Percentiles rank a stretch among this genome's conserved stretches.
Evolutionary conservation across 2,888 invertebrate genomes (phyloP).

Genomic region (Andrena bucephala): DNA sequence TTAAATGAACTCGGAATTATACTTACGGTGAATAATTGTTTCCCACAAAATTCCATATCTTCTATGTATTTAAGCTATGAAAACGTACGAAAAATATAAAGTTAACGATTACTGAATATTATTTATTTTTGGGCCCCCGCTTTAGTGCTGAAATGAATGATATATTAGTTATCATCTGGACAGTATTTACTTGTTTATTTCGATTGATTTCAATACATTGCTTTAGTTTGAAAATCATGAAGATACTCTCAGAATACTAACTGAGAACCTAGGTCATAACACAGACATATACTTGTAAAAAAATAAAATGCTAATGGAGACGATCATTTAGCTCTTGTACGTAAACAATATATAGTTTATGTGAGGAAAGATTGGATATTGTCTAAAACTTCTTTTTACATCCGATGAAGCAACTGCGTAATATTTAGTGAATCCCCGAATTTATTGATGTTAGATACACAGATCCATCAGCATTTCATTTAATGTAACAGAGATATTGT

Average conservation of each 20-base stretch:
- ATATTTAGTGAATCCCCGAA: background rate
- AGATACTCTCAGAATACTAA: constrained; percentile 55
- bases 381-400: constrained; percentile 22
- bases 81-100: background rate
- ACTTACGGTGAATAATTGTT: background rate
- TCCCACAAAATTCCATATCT: background rate
- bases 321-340: constrained; percentile 9
- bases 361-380: constrained; percentile 23
- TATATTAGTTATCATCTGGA: constrained; percentile 29
- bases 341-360: constrained; percentile 32
- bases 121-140: background rate
- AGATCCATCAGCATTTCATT: constrained; percentile 65
- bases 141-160: constrained; percentile 4
- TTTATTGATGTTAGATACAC: background rate
- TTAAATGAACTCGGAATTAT: background rate
- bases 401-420: constrained; percentile 4
- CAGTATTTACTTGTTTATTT: constrained; percentile 62
- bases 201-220: constrained; percentile 63
- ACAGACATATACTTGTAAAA: constrained; percentile 50
- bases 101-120: background rate
- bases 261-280: constrained; percentile 59
- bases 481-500: constrained; percentile 33
- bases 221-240: constrained; percentile 56
- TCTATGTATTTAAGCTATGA: background rate
- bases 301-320: constrained; percentile 66